Evolutionary conservation across 2,888 invertebrate species (phyloP).

Genomic region (Drymonia ruficornis): DNA sequence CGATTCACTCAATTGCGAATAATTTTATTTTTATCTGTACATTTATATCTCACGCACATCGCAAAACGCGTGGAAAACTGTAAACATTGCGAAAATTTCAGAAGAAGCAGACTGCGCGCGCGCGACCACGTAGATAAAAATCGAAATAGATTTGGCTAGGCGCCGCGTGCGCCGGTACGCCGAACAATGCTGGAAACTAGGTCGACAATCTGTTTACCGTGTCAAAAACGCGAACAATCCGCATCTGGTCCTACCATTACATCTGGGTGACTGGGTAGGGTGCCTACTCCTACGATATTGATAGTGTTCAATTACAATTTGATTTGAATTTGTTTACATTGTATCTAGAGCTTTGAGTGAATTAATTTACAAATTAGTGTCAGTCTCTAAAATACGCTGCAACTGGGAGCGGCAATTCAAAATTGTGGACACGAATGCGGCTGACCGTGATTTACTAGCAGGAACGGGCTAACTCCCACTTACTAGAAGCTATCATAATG

Average conservation of each 20-base stretch:
- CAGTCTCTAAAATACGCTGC: conserved; percentile 23
- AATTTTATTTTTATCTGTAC: conserved; percentile 21
- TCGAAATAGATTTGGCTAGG: conserved; percentile 81
- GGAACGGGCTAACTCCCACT: not conserved
- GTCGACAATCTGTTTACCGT: conserved; percentile 77
- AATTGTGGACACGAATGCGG: conserved; percentile 24
- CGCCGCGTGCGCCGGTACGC: conserved; percentile 66
- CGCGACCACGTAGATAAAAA: conserved; percentile 70
- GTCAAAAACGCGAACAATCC: conserved; percentile 66
- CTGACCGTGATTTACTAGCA: conserved; percentile 24
- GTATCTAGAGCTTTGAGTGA: conserved; percentile 18
- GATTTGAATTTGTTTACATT: conserved; percentile 12
- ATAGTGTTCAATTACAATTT: conserved; percentile 26
- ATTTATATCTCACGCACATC: conserved; percentile 19
- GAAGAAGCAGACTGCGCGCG: conserved; percentile 61
- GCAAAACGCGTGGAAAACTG: conserved; percentile 39
- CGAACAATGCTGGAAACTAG: conserved; percentile 78
- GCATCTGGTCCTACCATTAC: conserved; percentile 29
- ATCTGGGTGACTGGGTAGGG: conserved; percentile 24
- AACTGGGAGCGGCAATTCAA: conserved; percentile 21
- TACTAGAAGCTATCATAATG: too few relatives aligned
- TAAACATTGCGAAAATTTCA: conserved; percentile 76
- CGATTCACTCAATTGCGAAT: conserved; percentile 14
- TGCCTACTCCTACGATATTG: conserved; percentile 22
- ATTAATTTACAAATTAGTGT: conserved; percentile 24